phyloP scores from a whole-genome alignment of 2,888 invertebrate species.

The Campoplex capitator region DNA sequence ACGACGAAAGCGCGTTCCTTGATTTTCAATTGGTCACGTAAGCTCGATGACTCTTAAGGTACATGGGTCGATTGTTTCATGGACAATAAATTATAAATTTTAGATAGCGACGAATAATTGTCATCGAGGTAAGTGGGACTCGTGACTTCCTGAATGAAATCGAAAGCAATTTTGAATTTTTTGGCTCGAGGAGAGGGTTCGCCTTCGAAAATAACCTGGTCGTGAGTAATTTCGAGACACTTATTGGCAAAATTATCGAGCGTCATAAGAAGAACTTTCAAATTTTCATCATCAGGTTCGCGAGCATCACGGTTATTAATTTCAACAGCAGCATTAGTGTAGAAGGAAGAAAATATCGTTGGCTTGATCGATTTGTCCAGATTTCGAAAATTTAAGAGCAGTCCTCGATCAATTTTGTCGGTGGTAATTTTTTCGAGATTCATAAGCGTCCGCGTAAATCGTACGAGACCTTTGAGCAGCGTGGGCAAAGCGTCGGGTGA shows the following conservation, averaged over 20 bases:
- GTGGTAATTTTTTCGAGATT: slow-evolving; percentile 45
- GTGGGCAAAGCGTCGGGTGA: slow-evolving; percentile 72
- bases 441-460: slow-evolving; percentile 65
- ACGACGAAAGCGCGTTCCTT: too few relatives aligned
- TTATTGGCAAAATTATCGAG: slow-evolving; percentile 69
- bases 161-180: slow-evolving; percentile 52
- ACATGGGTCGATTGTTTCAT: slow-evolving; percentile 15
- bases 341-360: slow-evolving; percentile 63
- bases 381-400: slow-evolving; percentile 63
- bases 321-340: slow-evolving; percentile 45
- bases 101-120: slow-evolving; percentile 39
- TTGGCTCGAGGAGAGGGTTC: slow-evolving; percentile 10
- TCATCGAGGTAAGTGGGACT: slow-evolving; percentile 44
- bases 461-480: slow-evolving; percentile 72
- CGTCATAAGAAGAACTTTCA: slow-evolving; percentile 56
- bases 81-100: slow-evolving; percentile 51
- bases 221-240: slow-evolving; percentile 56
- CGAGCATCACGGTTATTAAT: slow-evolving; percentile 56
- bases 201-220: slow-evolving; percentile 15
- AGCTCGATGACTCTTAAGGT: not conserved
- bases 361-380: slow-evolving; percentile 61
- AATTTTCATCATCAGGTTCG: slow-evolving; percentile 41
- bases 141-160: slow-evolving; percentile 64
- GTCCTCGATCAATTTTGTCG: slow-evolving; percentile 54
- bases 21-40: too few relatives aligned